Conservation (phyloP, 2,113 vertebrate genomes). For the Campylorhamphus procurvoides region DNA sequence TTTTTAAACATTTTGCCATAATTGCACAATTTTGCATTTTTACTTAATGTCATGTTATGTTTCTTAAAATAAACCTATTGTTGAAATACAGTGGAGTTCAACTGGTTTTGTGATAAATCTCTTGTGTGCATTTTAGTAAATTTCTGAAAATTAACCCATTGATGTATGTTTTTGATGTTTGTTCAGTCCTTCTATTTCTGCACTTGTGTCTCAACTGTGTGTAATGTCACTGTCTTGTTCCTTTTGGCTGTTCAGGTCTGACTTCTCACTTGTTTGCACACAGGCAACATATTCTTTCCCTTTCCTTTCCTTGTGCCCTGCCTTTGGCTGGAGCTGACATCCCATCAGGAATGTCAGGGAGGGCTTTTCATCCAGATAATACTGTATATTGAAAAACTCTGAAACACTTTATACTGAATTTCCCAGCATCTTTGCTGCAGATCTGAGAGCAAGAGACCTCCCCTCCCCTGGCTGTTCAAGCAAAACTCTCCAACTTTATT, state of each 20-base stretch:
- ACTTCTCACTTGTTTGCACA: background rate
- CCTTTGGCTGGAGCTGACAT: background rate
- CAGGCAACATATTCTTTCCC: background rate
- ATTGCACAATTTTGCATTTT: conserved; percentile 96
- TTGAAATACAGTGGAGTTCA: conserved; percentile 64
- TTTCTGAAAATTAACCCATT: background rate
- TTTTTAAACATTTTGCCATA: conserved; percentile 97
- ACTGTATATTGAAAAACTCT: background rate
- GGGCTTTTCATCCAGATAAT: background rate
- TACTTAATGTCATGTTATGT: conserved; percentile 82
- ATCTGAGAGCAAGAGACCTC: background rate
- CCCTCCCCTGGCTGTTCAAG: background rate
- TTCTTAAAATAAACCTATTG: conserved; percentile 84
- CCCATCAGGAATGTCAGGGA: background rate
- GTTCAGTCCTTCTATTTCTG: background rate
- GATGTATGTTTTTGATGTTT: background rate
- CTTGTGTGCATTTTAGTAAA: background rate
- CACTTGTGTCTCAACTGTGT: background rate
- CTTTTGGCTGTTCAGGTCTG: background rate
- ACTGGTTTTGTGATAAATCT: background rate
- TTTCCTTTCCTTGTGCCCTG: background rate
- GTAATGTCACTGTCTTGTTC: background rate
- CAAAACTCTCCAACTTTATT: background rate
- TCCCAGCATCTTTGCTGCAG: background rate
- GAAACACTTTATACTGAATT: background rate